Base-by-base conservation (phyloP, 2,797 vertebrate species). In the Spinus olivaceus region DNA sequence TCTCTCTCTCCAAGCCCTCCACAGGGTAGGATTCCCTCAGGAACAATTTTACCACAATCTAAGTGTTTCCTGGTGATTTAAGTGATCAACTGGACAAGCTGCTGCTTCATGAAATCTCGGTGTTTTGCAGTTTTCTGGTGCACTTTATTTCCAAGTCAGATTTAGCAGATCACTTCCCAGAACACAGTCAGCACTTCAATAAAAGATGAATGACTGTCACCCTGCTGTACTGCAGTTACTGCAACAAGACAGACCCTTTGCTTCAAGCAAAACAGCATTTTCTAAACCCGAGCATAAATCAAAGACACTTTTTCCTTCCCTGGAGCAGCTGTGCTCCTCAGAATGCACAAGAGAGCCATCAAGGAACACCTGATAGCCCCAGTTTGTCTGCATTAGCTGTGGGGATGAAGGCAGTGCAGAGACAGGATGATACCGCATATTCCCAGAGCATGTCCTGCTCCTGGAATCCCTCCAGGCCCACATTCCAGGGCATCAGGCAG, bases 401-500 rank as follows among this genome's bases (percentile, higher is more conserved):
- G 56, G 86, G 44, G 44, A 66, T 11, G 2, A 60, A 83, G 41
- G 71, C 63, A 74, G 59, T 13, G 37, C 82, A 92, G 73, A 76
- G 57, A 56, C 87, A 90, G 67, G 44, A 86, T 27, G 73, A 90
- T 28, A 25, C 8, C 0, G 1, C 25, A 8, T 57, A 81, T 64
- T 86, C 59, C 20, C 21, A 94, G 51, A 0, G 69, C n/a, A 69
- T 76, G 35, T 78, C 54, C 85, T 42, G 63, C 83, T 90, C 66
- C 85, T 96, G 94, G 95, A 96, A 76, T 25, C 39, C 64, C 67
- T 95, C 94, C 95, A 96, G 73, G 37, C 63, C 66, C 64, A 72
- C 95, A 96, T 95, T 92, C 95, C 88, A 92, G 77, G 71, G 64
- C 88, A 88, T 66, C 60, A 96, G 60, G 67, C 89, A 77, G 83